Base-by-base conservation (phyloP, 2,113 vertebrate species). In the Cygnus atratus region DNA sequence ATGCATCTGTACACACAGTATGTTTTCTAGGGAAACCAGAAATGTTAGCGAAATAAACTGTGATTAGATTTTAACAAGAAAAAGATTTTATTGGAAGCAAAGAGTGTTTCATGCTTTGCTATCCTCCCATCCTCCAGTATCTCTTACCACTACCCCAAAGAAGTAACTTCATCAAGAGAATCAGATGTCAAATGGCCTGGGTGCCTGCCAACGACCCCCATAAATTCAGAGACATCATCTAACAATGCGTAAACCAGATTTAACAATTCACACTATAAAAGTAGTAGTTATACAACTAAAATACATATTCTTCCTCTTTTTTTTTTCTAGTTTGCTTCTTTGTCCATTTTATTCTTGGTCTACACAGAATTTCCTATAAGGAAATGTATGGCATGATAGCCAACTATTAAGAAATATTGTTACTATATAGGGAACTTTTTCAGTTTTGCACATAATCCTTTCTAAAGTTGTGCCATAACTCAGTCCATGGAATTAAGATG, bases 321-420 rank as follows among this genome's bases (percentile, higher is more conserved):
- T 65, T 65, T 65, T 65, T 29, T 87, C 72, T 74, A 67, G 9
- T 68, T 96, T 84, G 44, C 82, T 92, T 83, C 55, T 63, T 65
- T 68, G 28, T 91, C 25, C 57, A 6, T 92, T 96, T 96, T 74
- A n/a, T 67, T 96, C 81, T 95, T 88, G 74, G 46, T 75, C 59
- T 71, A 37, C 52, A 74, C 28, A 35, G 46, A 83, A 80, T 93
- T 92, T 93, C 46, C 68, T 90, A 52, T 59, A 61, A 89, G 84
- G 75, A 84, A 76, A 89, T 29, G 15, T 80, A 81, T n/a, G 19
- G 37, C 16, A 28, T 41, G 2, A 8, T 67, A 81, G 87, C 68
- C 83, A 84, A 8, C 35, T 83, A 41, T 33, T 71, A 81, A 61
- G 59, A 94, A 77, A 90, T 66, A 74, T 80, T 80, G 48, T 58